Percentiles rank a stretch among this genome's conserved stretches.
Conservation (phyloP, 2,888 invertebrate species). For the Troglohyphantes excavatus region DNA sequence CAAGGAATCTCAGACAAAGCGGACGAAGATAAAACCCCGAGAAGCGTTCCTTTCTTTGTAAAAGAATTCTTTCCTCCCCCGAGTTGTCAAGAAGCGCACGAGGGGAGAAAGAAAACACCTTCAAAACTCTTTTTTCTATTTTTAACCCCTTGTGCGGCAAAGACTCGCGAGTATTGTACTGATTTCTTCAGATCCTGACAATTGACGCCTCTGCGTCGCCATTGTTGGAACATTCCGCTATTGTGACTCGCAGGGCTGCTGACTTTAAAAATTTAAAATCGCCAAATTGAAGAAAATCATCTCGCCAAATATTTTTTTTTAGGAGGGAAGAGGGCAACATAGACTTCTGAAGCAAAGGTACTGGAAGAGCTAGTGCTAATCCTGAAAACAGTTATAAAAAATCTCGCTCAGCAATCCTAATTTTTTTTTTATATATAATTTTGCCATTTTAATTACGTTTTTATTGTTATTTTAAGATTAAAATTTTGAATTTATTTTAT, state of each 20-base stretch:
- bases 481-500: too few species aligned
- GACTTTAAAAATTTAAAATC: constrained; percentile 1
- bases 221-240: constrained; percentile 39
- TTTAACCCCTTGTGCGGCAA: neutral
- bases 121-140: neutral
- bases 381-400: too few species aligned
- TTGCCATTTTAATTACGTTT: too few species aligned
- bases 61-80: neutral
- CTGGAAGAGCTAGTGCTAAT: too few species aligned
- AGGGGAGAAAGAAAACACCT: constrained; percentile 4
- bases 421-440: too few species aligned
- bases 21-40: neutral
- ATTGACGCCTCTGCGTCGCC: constrained; percentile 61
- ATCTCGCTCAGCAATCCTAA: too few species aligned
- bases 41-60: neutral
- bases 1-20: neutral
- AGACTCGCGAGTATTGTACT: constrained; percentile 41
- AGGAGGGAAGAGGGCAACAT: too few species aligned
- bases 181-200: constrained; percentile 55
- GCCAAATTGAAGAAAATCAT: too few species aligned
- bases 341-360: too few species aligned
- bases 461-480: too few species aligned
- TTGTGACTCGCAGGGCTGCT: constrained; percentile 24
- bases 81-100: constrained; percentile 1
- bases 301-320: too few species aligned